Evolutionary conservation across 1,140 invertebrate species (phyloP).

Genomic region (Himalopsyche phryganea): DNA sequence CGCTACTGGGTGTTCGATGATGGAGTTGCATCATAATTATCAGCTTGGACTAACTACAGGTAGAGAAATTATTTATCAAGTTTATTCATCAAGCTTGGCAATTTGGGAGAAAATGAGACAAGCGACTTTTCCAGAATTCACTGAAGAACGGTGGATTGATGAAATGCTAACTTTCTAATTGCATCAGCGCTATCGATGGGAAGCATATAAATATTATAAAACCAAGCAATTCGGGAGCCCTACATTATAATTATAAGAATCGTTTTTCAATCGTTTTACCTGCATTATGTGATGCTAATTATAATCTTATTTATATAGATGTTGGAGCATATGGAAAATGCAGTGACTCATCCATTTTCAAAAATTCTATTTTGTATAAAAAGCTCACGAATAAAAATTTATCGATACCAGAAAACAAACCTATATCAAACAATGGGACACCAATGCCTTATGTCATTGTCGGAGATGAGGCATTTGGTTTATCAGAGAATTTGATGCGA

Average conservation of each 20-base stretch:
- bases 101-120: slow-evolving; percentile 17
- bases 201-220: slow-evolving; percentile 12
- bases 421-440: slow-evolving; percentile 7
- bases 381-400: slow-evolving; percentile 8
- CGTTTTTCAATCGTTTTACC: slow-evolving; percentile 17
- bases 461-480: slow-evolving; percentile 41
- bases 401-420: slow-evolving; percentile 6
- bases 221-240: slow-evolving; percentile 12
- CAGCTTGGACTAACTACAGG: slow-evolving; percentile 9
- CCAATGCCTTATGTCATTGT: slow-evolving; percentile 15
- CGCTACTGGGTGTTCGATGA: slow-evolving; percentile 13
- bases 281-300: slow-evolving; percentile 12
- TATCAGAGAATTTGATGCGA: slow-evolving; percentile 39
- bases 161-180: slow-evolving; percentile 10
- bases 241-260: slow-evolving; percentile 13
- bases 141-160: slow-evolving; percentile 15
- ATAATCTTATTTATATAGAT: slow-evolving; percentile 15
- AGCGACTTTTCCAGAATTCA: slow-evolving; percentile 13
- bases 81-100: slow-evolving; percentile 8
- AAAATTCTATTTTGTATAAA: slow-evolving; percentile 12
- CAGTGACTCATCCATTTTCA: slow-evolving; percentile 16
- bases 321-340: slow-evolving; percentile 19
- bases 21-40: slow-evolving; percentile 13
- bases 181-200: slow-evolving; percentile 7
- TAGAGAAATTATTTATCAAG: slow-evolving; percentile 7